A percentile compares a stretch with the other conserved stretches of the same genome.
Evolutionary conservation across 2,797 vertebrate genomes (phyloP).

Genomic region (Helicolenus hilgendorfi): DNA sequence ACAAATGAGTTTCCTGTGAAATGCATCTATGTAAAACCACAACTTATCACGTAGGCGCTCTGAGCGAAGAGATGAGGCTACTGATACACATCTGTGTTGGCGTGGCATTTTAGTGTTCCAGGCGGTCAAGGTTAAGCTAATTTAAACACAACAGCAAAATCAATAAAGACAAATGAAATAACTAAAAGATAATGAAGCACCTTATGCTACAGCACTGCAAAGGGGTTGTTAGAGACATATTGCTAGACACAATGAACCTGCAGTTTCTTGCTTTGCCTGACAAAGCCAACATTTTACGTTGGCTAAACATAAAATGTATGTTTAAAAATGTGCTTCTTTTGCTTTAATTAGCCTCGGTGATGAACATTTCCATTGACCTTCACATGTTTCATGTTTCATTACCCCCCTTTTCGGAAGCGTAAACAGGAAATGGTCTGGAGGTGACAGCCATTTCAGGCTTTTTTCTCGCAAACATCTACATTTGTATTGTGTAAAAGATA

Average conservation of each 20-base stretch:
- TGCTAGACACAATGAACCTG: not conserved
- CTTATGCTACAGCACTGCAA: no score
- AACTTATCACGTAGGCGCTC: constrained; percentile 31
- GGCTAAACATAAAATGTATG: not conserved
- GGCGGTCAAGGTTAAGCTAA: not conserved
- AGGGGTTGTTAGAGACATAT: no score
- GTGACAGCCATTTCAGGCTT: not conserved
- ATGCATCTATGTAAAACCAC: constrained; percentile 32
- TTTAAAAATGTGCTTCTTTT: not conserved
- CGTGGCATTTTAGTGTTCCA: not conserved
- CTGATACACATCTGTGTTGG: constrained; percentile 23
- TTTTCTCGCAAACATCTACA: not conserved
- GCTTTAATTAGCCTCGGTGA: not conserved
- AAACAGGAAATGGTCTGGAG: constrained; percentile 62
- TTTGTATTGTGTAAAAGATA: not conserved
- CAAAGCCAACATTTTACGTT: not conserved
- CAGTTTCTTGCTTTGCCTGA: not conserved
- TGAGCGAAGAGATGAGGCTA: rapidly evolving
- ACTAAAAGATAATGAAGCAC: no score
- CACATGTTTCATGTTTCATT: not conserved
- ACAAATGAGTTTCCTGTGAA: constrained; percentile 61
- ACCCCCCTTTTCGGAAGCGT: not conserved
- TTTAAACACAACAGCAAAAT: not conserved
- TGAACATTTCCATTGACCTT: not conserved
- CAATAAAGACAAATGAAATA: not conserved